phyloP scores from a whole-genome alignment of 1,140 invertebrate genomes.

The Drosophila equinoxialis region DNA sequence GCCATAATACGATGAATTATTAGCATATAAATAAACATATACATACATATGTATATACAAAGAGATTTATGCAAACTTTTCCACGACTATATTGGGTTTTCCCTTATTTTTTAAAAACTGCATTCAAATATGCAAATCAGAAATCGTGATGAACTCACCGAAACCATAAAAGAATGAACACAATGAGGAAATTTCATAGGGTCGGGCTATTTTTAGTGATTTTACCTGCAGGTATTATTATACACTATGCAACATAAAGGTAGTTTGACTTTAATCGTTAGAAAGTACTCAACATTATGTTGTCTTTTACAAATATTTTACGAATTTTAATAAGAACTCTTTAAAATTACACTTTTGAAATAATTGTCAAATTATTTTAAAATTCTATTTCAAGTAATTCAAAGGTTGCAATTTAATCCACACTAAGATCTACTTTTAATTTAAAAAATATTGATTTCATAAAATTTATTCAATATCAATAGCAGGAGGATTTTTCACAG shows the following conservation, averaged over 20 bases:
- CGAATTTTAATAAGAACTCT: too few relatives aligned
- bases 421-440: too few relatives aligned
- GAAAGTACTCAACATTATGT: too few relatives aligned
- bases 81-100: constrained; percentile 6
- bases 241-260: neutral
- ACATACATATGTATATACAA: constrained; percentile 6
- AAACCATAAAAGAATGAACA: constrained; percentile 36
- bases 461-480: too few relatives aligned
- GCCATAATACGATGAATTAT: constrained; percentile 47
- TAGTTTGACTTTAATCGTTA: too few relatives aligned
- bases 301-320: too few relatives aligned
- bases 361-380: too few relatives aligned
- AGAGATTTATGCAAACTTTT: constrained; percentile 23
- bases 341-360: too few relatives aligned
- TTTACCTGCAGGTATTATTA: neutral
- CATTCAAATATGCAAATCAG: constrained; percentile 36
- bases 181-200: neutral
- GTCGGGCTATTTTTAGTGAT: neutral
- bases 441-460: too few relatives aligned
- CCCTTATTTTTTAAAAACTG: constrained; percentile 10
- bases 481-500: too few relatives aligned
- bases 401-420: too few relatives aligned
- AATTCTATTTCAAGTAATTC: too few relatives aligned
- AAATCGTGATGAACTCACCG: constrained; percentile 46
- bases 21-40: constrained; percentile 36